Conservation (phyloP, 2,113 vertebrate species). For the Oncorhynchus kisutch region DNA sequence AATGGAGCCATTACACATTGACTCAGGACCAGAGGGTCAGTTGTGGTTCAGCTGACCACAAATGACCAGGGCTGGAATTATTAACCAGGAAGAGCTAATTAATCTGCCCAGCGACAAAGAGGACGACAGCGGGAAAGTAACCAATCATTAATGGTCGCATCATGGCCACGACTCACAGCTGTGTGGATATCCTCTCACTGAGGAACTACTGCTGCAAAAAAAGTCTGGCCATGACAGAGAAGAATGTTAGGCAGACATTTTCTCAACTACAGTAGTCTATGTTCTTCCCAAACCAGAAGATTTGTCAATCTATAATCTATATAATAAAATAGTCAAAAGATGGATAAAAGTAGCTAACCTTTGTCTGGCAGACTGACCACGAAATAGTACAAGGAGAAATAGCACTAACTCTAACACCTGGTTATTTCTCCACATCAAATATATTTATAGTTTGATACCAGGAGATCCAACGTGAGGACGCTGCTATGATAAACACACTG, state of each 20-base stretch:
- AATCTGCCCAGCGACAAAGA: conserved; percentile 65
- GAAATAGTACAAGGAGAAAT: too few relatives aligned
- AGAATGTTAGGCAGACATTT: not conserved
- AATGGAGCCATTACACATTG: conserved; percentile 70
- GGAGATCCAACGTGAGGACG: not conserved
- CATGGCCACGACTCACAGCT: conserved; percentile 44
- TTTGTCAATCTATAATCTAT: too few relatives aligned
- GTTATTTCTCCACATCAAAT: too few relatives aligned
- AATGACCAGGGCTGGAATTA: conserved; percentile 65
- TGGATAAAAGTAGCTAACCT: too few relatives aligned
- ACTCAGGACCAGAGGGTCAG: conserved; percentile 51
- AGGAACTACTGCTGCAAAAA: not conserved
- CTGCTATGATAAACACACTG: not conserved
- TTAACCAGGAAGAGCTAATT: conserved; percentile 74
- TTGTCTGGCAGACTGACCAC: too few relatives aligned
- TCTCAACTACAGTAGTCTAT: too few relatives aligned
- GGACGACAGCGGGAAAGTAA: conserved; percentile 40
- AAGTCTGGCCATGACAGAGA: not conserved
- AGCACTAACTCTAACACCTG: too few relatives aligned
- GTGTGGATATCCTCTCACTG: conserved; percentile 28
- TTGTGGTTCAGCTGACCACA: conserved; percentile 51
- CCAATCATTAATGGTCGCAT: conserved; percentile 61
- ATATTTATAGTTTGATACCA: too few relatives aligned
- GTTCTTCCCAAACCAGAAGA: too few relatives aligned
- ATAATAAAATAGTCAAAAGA: too few relatives aligned